Conservation (phyloP, 2,797 vertebrate species). For the Myotis findleyi region DNA sequence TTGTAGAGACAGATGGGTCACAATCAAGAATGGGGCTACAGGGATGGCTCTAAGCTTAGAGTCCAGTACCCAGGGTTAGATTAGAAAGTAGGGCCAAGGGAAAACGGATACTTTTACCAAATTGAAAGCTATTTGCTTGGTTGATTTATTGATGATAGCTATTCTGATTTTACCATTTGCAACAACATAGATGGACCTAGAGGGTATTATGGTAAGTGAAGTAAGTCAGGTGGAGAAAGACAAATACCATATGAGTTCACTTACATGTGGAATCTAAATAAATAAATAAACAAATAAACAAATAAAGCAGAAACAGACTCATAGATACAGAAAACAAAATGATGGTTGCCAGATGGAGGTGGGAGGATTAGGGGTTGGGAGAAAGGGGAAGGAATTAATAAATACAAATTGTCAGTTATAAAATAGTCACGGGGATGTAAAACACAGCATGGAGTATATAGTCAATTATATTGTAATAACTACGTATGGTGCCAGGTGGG, state of each 20-base stretch:
- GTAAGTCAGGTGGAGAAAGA: not conserved
- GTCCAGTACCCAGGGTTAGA: not conserved
- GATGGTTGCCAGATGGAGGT: not conserved
- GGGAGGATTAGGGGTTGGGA: not conserved
- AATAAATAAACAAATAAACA: not conserved
- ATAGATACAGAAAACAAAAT: not conserved
- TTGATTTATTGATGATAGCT: not conserved
- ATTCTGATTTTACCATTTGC: not conserved
- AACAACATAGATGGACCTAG: not conserved
- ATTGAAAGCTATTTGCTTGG: not conserved
- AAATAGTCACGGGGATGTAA: not conserved
- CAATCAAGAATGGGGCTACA: not conserved
- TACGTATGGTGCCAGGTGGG: not conserved
- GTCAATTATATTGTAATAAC: not conserved
- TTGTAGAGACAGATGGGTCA: not conserved
- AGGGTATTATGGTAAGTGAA: not conserved
- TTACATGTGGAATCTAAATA: not conserved
- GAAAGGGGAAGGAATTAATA: not conserved
- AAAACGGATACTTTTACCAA: not conserved
- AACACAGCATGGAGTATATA: not conserved
- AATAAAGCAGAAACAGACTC: not conserved
- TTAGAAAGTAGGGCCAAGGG: not conserved
- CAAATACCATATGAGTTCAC: not conserved
- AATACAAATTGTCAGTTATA: not conserved
- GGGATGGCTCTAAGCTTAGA: not conserved